Percentiles rank a stretch among this genome's conserved stretches.
These are phyloP conservation scores for Drosophila mayaguana DNA, from an alignment of 2,888 invertebrate species.

Conservation along the genomic window DNA sequence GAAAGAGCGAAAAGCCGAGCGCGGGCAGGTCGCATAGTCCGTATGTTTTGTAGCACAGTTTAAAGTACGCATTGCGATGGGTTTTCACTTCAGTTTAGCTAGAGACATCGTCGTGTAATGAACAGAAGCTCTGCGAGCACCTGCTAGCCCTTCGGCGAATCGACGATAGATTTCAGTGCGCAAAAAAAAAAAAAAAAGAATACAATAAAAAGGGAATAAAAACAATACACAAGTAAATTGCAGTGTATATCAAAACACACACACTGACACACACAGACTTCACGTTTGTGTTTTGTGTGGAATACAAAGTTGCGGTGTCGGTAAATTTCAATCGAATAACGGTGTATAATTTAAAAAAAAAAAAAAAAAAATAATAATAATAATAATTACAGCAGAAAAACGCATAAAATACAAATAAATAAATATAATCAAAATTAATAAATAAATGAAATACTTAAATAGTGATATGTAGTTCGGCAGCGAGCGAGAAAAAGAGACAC, in stretches of 20 bases:
- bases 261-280: slow-evolving; percentile 24
- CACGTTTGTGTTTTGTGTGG: slow-evolving; percentile 40
- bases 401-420: slow-evolving; percentile 7
- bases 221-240: slow-evolving; percentile 28
- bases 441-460: slow-evolving; percentile 26
- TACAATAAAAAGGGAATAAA: slow-evolving; percentile 21
- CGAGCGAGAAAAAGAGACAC: slow-evolving; percentile 12
- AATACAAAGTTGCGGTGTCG: slow-evolving; percentile 21
- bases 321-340: slow-evolving; percentile 18
- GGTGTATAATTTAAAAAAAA: slow-evolving; percentile 5
- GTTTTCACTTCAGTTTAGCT: slow-evolving; percentile 79
- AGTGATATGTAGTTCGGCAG: slow-evolving; percentile 56
- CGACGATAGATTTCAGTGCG: slow-evolving; percentile 71
- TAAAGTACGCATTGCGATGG: slow-evolving; percentile 80
- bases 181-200: slow-evolving; percentile 47
- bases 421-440: slow-evolving; percentile 6
- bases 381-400: slow-evolving; percentile 28
- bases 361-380: slow-evolving; percentile 33
- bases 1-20: slow-evolving; percentile 35
- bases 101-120: slow-evolving; percentile 79
- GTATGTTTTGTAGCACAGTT: slow-evolving; percentile 71
- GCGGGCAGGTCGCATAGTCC: slow-evolving; percentile 35
- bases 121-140: slow-evolving; percentile 58
- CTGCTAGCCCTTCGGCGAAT: slow-evolving; percentile 49
- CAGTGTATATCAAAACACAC: slow-evolving; percentile 24